Evolutionary conservation across 2,888 invertebrate genomes (phyloP).

Genomic region (Eurois occulta): DNA sequence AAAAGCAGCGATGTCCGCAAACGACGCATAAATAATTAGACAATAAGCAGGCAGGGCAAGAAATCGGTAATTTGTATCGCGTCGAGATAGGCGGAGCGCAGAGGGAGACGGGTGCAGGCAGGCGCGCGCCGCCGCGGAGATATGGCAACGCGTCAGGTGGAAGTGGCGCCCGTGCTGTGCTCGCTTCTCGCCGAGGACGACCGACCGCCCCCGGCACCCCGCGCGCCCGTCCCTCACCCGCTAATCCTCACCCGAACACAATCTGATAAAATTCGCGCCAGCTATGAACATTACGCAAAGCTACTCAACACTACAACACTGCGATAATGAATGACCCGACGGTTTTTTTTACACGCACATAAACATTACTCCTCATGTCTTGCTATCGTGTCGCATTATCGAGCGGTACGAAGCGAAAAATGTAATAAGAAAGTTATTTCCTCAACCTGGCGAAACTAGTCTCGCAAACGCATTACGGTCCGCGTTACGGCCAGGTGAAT

Average conservation of each 20-base stretch:
- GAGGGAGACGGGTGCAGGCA: slow-evolving; percentile 86
- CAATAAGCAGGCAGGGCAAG: slow-evolving; percentile 89
- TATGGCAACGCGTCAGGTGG: slow-evolving; percentile 90
- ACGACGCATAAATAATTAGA: slow-evolving; percentile 90
- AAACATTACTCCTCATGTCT: slow-evolving; percentile 79
- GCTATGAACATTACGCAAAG: slow-evolving; percentile 90
- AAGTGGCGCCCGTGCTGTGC: slow-evolving; percentile 86
- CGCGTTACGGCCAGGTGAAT: slow-evolving; percentile 90
- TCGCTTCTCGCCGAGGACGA: slow-evolving; percentile 82
- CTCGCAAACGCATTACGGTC: slow-evolving; percentile 89
- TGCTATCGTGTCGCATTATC: slow-evolving; percentile 80
- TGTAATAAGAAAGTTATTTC: slow-evolving; percentile 90
- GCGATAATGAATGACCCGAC: slow-evolving; percentile 88
- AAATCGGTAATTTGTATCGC: slow-evolving; percentile 90
- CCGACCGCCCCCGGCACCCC: slow-evolving; percentile 80
- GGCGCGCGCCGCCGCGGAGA: slow-evolving; percentile 87
- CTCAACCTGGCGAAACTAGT: slow-evolving; percentile 90
- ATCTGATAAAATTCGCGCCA: slow-evolving; percentile 91
- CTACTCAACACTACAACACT: slow-evolving; percentile 86
- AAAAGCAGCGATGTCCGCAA: slow-evolving; percentile 84
- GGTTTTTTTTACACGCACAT: slow-evolving; percentile 79
- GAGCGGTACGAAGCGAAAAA: slow-evolving; percentile 81
- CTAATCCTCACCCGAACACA: slow-evolving; percentile 89
- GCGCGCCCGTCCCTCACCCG: slow-evolving; percentile 80
- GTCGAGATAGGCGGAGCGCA: slow-evolving; percentile 87